Conservation (phyloP, 2,113 vertebrate genomes). For the Rallus limicola region DNA sequence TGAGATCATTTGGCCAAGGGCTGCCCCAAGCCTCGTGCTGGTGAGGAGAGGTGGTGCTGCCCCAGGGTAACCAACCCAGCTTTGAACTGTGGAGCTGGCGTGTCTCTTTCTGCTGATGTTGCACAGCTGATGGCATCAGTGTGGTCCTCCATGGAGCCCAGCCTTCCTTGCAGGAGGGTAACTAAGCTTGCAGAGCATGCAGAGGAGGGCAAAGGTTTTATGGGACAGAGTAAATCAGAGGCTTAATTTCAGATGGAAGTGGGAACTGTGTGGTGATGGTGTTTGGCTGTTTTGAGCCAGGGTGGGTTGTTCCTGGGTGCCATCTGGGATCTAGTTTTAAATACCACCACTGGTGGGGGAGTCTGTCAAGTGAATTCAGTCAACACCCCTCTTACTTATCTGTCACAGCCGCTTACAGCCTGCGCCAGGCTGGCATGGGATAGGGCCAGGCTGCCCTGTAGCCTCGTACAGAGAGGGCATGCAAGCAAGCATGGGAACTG, state of each 20-base stretch:
- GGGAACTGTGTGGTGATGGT: neutral
- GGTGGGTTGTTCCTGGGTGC: neutral
- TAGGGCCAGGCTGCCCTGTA: neutral
- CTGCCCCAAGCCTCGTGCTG: neutral
- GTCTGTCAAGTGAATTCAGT: neutral
- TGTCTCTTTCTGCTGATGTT: neutral
- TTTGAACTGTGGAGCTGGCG: neutral
- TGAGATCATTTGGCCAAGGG: neutral
- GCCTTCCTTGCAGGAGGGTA: neutral
- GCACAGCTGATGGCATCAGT: neutral
- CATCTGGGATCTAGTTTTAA: neutral
- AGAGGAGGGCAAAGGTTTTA: neutral
- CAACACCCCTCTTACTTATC: neutral
- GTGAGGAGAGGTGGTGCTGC: neutral
- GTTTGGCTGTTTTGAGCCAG: neutral
- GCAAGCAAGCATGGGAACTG: neutral
- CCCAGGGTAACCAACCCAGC: neutral
- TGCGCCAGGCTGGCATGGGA: neutral
- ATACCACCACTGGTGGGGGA: neutral
- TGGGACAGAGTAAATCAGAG: neutral
- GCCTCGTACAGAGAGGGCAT: rapidly evolving
- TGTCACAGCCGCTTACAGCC: neutral
- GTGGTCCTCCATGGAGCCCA: neutral
- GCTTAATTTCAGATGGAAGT: neutral
- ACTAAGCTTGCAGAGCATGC: neutral